Base-by-base conservation (phyloP, 1,140 invertebrate species). In the Bombus superbus region DNA sequence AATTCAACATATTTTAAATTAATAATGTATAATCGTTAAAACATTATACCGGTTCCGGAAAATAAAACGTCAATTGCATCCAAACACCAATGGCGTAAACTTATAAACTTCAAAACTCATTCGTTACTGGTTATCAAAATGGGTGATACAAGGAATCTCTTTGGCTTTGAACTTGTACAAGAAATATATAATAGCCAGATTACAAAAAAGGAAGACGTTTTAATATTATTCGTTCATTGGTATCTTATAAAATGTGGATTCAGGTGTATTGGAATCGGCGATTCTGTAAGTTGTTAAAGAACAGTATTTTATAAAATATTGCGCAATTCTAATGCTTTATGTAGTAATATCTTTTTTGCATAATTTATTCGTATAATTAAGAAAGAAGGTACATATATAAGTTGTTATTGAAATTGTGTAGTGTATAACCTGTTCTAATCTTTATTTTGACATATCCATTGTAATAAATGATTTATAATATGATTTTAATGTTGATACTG, bases 121-220 rank as follows among this genome's bases (percentile, higher is more conserved):
- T 32, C 79, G 53, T 88, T 57, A 80, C 18, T 80, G 32, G 59
- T 10, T 10, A n/a, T 35, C 69, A 93, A 80, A 82, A 95, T 95
- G 94, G 84, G 89, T 3, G 81, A 66, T 73, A 42, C 82, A 64
- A 80, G 77, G 53, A 89, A 83, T 69, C 88, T 82, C 53, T 97
- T 97, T 93, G 97, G 97, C n/a, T 98, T 97, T 96, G 97, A 98
- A 92, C 93, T 97, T 78, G 94, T 97, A 53, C 97, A 96, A 87
- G 96, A 96, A 90, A 96, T 96, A 32, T 95, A 97, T 72, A 95
- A 96, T 89, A 94, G 94, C 73, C 96, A 97, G 91, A 93, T 97
- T 18, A 94, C 94, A 73, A 96, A 96, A 86, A 97, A 98, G 92
- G 95, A 97, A 85, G 97, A 98, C 94, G 93, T 97, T 66, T 92